These are phyloP conservation scores for Xenopus borealis DNA, from an alignment of 2,113 vertebrate genomes.

Conservation along the genomic window DNA sequence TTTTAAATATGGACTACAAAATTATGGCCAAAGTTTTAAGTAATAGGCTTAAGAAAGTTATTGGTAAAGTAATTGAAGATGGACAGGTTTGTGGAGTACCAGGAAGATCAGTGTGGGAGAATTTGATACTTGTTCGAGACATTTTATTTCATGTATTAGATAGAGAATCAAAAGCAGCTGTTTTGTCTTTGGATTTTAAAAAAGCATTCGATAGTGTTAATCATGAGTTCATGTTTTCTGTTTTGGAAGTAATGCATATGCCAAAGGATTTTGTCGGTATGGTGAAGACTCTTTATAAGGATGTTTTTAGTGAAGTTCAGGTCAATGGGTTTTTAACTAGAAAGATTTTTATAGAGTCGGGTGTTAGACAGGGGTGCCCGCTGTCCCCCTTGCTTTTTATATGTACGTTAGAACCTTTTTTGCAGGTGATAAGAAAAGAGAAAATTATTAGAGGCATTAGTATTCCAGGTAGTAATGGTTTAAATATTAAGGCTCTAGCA, in stretches of 20 bases:
- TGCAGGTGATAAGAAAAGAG: too few relatives aligned
- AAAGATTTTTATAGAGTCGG: neutral
- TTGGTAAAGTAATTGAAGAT: neutral
- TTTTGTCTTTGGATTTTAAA: neutral
- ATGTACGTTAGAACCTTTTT: neutral
- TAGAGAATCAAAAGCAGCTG: neutral
- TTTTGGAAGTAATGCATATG: neutral
- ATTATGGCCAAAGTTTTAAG: neutral
- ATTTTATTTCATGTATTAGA: neutral
- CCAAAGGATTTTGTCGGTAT: neutral
- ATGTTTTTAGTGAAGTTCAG: neutral
- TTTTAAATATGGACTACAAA: neutral
- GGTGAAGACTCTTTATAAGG: neutral
- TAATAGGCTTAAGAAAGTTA: neutral
- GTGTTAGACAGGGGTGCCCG: neutral
- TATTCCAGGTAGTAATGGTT: too few relatives aligned
- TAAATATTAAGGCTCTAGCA: too few relatives aligned
- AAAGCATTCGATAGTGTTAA: neutral
- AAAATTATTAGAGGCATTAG: too few relatives aligned
- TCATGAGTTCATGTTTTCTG: neutral
- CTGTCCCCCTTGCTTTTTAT: neutral
- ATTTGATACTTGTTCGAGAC: neutral
- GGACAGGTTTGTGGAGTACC: neutral
- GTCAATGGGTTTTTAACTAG: neutral
- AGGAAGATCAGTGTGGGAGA: neutral